Evolutionary conservation across 64 coral and sea anemone genomes (phyloP).

Genomic region (Montipora efflorescens): DNA sequence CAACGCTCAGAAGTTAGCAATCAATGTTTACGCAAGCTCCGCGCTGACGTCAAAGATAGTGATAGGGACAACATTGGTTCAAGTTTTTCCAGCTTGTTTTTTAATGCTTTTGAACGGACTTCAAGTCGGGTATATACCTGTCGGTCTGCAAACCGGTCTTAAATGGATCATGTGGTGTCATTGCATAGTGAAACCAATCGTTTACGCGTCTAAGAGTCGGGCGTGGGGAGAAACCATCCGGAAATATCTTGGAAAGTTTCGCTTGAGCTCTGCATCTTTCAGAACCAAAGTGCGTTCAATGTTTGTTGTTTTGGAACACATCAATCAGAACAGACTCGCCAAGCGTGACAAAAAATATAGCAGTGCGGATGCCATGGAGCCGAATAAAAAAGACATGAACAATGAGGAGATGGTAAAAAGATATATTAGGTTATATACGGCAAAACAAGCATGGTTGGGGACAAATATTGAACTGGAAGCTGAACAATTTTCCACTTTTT

Average conservation of each 20-base stretch:
- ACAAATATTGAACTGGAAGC: no score
- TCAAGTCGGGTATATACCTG: conserved; percentile 48
- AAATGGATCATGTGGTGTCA: conserved; percentile 95
- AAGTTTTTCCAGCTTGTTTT: conserved; percentile 93
- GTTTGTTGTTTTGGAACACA: not conserved
- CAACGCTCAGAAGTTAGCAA: conserved; percentile 60
- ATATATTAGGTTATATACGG: no score
- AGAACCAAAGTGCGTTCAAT: not conserved
- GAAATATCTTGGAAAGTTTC: not conserved
- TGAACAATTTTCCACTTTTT: no score
- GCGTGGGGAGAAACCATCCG: conserved; percentile 16
- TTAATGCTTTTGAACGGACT: conserved; percentile 81
- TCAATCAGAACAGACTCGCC: not conserved
- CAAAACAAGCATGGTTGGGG: no score
- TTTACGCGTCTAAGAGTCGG: conserved; percentile 57
- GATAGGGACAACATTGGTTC: conserved; percentile 76
- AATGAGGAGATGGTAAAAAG: no score
- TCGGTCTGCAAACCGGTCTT: conserved; percentile 28
- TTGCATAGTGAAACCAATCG: conserved; percentile 80
- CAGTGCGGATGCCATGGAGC: not conserved
- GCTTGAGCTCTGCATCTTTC: not conserved
- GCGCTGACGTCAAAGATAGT: conserved; percentile 81
- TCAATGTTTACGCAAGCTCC: conserved; percentile 76
- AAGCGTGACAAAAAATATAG: not conserved
- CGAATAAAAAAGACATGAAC: no score